phyloP scores from a whole-genome alignment of 2,113 vertebrate species.

The Catagonus wagneri region DNA sequence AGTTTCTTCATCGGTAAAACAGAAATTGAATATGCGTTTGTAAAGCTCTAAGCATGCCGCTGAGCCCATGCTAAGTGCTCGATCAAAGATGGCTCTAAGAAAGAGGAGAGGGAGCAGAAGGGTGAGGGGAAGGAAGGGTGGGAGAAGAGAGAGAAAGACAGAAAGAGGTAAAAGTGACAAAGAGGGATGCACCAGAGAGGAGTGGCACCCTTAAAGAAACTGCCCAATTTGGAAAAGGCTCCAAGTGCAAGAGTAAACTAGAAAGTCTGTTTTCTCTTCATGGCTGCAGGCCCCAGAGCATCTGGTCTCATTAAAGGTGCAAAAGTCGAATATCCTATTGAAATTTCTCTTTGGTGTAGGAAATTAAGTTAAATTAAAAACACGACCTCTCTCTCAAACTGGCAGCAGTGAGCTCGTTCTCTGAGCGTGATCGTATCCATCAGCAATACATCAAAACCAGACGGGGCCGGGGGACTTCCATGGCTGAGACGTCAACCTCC shows the following conservation, averaged over 20 bases:
- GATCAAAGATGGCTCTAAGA: not conserved
- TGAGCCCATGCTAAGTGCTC: not conserved
- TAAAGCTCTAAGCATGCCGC: not conserved
- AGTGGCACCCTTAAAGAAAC: not conserved
- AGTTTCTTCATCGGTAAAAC: constrained; percentile 73
- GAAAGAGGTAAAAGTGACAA: too few relatives aligned
- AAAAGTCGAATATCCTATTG: constrained; percentile 83
- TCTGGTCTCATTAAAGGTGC: constrained; percentile 84
- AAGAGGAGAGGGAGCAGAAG: not conserved
- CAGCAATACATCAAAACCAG: constrained; percentile 82
- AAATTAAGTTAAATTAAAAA: constrained; percentile 84
- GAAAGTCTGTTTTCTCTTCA: constrained; percentile 79
- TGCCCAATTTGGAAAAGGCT: constrained; percentile 46
- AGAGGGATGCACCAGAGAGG: not conserved
- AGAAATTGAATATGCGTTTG: not conserved
- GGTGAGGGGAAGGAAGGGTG: not conserved
- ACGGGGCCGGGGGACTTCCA: constrained; percentile 69
- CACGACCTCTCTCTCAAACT: constrained; percentile 79
- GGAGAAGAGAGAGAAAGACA: fast-evolving
- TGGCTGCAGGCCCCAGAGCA: constrained; percentile 74
- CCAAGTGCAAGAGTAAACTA: constrained; percentile 68
- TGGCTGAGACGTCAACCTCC: constrained; percentile 66
- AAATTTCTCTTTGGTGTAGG: constrained; percentile 83
- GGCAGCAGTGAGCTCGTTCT: constrained; percentile 73
- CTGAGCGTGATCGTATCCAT: constrained; percentile 63